phyloP scores from a whole-genome alignment of 2,797 vertebrate genomes.

The Pitangus sulphuratus region DNA sequence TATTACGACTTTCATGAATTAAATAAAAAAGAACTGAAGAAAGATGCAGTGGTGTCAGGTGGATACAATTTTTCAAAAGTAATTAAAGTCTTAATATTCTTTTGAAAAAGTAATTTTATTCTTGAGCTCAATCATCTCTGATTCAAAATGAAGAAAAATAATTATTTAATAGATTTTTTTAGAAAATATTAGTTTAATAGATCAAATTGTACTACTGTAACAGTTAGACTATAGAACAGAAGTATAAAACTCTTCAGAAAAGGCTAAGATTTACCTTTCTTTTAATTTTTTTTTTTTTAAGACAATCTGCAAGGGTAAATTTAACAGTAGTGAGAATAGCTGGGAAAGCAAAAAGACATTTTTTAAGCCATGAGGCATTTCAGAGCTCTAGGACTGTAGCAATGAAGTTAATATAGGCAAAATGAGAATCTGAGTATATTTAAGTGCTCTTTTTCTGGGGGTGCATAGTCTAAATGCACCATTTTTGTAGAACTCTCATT shows the following conservation, averaged over 20 bases:
- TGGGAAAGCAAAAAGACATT: background rate
- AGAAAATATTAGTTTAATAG: background rate
- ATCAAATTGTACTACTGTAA: background rate
- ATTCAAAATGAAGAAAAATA: background rate
- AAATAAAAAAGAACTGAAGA: background rate
- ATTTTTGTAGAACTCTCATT: background rate
- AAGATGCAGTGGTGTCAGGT: background rate
- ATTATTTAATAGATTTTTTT: background rate
- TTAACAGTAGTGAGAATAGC: background rate
- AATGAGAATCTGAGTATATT: background rate
- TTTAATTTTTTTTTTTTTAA: background rate
- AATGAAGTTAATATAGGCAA: background rate
- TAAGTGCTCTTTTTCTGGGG: background rate
- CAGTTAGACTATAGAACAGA: background rate
- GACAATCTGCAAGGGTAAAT: background rate
- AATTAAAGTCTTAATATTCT: background rate
- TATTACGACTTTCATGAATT: background rate
- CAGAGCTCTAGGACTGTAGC: background rate
- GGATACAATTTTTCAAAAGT: background rate
- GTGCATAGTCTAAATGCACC: background rate
- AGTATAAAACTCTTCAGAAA: background rate
- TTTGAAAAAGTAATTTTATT: background rate
- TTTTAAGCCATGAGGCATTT: background rate
- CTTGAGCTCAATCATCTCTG: background rate
- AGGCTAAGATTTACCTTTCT: background rate